Evolutionary conservation across 2,113 vertebrate species (phyloP).

Genomic region (Myiagra hebetior): DNA sequence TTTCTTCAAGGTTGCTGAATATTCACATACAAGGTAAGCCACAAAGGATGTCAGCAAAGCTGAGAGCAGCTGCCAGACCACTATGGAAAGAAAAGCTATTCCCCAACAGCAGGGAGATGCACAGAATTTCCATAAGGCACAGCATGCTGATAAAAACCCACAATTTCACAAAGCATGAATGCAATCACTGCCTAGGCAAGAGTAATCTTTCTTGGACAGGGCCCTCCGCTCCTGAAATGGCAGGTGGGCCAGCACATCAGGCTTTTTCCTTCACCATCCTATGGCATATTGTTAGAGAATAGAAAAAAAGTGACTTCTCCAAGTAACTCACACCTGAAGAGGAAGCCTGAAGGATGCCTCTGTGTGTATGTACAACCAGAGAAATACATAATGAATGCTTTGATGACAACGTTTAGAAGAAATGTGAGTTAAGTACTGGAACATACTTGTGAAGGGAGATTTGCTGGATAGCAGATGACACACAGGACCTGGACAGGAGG

Average conservation of each 20-base stretch:
- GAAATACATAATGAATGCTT: not conserved
- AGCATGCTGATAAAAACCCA: not conserved
- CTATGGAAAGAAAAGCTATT: not conserved
- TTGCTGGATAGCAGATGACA: not conserved
- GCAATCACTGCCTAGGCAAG: not conserved
- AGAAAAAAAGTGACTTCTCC: not conserved
- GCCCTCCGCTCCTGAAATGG: not conserved
- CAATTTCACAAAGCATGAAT: not conserved
- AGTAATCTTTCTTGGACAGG: not conserved
- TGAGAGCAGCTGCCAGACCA: not conserved
- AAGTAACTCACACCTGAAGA: fast-evolving
- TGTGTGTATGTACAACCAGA: not conserved
- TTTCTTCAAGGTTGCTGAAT: not conserved
- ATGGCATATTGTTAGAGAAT: fast-evolving
- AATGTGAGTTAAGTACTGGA: not conserved
- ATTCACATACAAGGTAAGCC: not conserved
- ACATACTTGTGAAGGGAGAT: not conserved
- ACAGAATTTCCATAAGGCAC: not conserved
- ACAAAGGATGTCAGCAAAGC: not conserved
- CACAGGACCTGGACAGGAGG: not conserved
- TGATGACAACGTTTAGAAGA: not conserved
- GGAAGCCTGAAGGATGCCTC: not conserved
- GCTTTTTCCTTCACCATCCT: not conserved
- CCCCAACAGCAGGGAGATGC: not conserved
- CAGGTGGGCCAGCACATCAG: not conserved